Evolutionary conservation across 2,113 vertebrate genomes (phyloP).

Genomic region (Melospiza georgiana): DNA sequence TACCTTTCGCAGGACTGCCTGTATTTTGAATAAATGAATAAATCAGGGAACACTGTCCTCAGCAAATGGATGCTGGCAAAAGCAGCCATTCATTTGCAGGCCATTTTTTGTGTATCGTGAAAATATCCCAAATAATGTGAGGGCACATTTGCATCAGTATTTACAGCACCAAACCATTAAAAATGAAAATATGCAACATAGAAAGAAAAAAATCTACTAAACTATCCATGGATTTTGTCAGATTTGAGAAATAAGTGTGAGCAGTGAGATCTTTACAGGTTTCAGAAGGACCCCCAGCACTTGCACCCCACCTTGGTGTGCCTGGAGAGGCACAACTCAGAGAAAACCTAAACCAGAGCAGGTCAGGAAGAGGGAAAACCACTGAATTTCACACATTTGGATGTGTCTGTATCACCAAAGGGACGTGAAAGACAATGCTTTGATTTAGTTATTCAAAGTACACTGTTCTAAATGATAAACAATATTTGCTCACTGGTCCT

Average conservation of each 20-base stretch:
- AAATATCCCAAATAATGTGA: rapidly evolving
- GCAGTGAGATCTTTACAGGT: background rate
- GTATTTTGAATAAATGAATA: background rate
- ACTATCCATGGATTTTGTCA: rapidly evolving
- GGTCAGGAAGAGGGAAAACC: background rate
- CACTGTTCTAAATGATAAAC: background rate
- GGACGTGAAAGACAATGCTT: background rate
- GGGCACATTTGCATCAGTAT: background rate
- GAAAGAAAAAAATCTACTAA: background rate
- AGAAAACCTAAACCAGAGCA: rapidly evolving
- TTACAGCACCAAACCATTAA: background rate
- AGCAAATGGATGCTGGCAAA: background rate
- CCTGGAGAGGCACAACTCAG: background rate
- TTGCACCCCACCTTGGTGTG: rapidly evolving
- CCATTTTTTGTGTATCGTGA: background rate
- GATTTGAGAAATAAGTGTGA: background rate
- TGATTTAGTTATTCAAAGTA: background rate
- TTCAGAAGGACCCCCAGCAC: background rate
- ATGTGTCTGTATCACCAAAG: rapidly evolving
- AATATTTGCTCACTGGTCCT: background rate
- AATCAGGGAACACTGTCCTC: background rate
- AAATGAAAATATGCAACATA: rapidly evolving
- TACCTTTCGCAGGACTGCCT: background rate
- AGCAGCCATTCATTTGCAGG: background rate
- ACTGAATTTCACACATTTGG: background rate